These are phyloP conservation scores for Lobophora halterata DNA, from an alignment of 2,888 invertebrate species.

Conservation along the genomic window DNA sequence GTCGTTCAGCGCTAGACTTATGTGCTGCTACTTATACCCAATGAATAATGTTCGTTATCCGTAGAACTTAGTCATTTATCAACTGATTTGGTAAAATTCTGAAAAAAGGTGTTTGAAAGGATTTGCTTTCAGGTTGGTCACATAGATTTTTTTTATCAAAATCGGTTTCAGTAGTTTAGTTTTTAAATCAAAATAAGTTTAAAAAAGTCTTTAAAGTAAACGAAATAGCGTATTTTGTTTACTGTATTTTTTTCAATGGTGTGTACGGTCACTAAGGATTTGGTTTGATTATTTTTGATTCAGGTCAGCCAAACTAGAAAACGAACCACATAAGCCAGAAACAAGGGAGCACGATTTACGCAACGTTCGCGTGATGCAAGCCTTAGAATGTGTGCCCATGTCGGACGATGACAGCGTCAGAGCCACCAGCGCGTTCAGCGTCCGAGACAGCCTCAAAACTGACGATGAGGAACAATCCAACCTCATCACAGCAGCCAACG, in stretches of 20 bases:
- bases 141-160: no score
- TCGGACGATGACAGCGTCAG: slow-evolving; percentile 76
- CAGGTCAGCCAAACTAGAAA: slow-evolving; percentile 49
- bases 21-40: no score
- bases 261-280: no score
- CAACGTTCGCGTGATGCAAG: slow-evolving; percentile 61
- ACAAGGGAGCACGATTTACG: slow-evolving; percentile 65
- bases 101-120: no score
- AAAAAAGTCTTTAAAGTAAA: no score
- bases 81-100: no score
- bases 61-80: no score
- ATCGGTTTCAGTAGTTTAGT: no score
- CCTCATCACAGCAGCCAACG: slow-evolving; percentile 70
- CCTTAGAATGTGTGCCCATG: slow-evolving; percentile 68
- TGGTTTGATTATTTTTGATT: slow-evolving; percentile 9
- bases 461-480: slow-evolving; percentile 75
- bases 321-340: slow-evolving; percentile 49
- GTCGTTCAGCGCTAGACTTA: no score
- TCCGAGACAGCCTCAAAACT: slow-evolving; percentile 73
- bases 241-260: neutral
- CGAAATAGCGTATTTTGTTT: neutral
- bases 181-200: no score
- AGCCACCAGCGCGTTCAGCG: slow-evolving; percentile 74
- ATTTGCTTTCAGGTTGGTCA: no score
- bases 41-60: no score